These are phyloP conservation scores for Stenurella melanura DNA, from an alignment of 2,888 invertebrate species.

Conservation along the genomic window DNA sequence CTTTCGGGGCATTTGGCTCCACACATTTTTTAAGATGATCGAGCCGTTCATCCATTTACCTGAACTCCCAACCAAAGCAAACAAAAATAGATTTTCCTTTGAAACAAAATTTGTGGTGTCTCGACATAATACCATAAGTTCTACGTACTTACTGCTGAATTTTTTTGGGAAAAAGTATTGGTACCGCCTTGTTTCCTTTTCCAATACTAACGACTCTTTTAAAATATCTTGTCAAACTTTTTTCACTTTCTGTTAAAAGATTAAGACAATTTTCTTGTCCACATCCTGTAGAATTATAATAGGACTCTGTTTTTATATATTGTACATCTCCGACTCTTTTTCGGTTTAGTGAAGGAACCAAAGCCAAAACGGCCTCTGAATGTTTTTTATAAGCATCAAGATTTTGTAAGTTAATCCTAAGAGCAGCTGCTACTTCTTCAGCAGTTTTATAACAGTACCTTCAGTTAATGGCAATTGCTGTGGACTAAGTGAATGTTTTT, in stretches of 20 bases:
- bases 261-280: slow-evolving; percentile 1
- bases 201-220: no score
- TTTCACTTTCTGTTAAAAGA: neutral
- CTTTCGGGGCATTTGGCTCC: no score
- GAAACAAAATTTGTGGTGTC: no score
- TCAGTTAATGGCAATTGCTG: slow-evolving; percentile 52
- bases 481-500: slow-evolving; percentile 47
- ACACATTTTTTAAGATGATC: no score
- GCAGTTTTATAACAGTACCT: slow-evolving; percentile 37
- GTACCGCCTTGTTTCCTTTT: no score
- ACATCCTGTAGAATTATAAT: neutral
- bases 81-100: no score
- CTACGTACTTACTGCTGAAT: no score
- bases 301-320: neutral
- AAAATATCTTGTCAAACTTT: neutral
- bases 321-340: slow-evolving; percentile 1
- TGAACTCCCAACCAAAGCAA: no score
- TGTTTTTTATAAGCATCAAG: neutral
- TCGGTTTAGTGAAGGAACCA: neutral
- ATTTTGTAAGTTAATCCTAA: no score
- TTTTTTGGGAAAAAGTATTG: no score
- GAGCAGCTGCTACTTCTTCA: neutral
- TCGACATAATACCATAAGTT: no score
- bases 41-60: no score
- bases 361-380: slow-evolving; percentile 1